Conservation (phyloP, 2,888 invertebrate species). For the Drepanosiphum platanoidis region DNA sequence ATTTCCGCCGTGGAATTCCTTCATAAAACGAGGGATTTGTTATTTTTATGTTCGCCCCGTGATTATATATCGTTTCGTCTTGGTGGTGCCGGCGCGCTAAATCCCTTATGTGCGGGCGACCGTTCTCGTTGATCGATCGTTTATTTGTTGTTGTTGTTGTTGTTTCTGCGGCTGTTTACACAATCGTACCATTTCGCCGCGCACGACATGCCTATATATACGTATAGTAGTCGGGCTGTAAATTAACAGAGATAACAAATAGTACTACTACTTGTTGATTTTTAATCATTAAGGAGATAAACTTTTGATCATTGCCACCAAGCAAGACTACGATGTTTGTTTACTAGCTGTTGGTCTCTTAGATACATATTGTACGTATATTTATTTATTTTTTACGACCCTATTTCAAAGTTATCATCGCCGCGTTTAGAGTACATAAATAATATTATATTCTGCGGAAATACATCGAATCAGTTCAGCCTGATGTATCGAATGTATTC, state of each 20-base stretch:
- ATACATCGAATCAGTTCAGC: too few relatives aligned
- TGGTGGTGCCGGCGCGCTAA: slow-evolving; percentile 30
- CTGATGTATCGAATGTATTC: too few relatives aligned
- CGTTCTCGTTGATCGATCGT: slow-evolving; percentile 47
- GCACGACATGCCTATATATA: background rate
- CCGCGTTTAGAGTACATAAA: too few relatives aligned
- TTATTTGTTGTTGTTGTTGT: slow-evolving; percentile 36
- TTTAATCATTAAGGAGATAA: background rate
- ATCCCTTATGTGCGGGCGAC: slow-evolving; percentile 12
- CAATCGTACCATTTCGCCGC: slow-evolving; percentile 4
- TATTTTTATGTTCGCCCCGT: slow-evolving; percentile 52
- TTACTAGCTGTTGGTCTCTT: too few relatives aligned
- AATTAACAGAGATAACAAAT: slow-evolving; percentile 20
- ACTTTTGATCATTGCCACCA: background rate
- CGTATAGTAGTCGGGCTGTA: background rate
- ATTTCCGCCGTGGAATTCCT: slow-evolving; percentile 47
- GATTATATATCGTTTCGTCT: slow-evolving; percentile 60
- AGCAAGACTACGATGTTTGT: background rate
- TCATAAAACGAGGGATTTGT: slow-evolving; percentile 54
- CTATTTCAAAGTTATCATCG: too few relatives aligned
- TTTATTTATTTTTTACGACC: too few relatives aligned
- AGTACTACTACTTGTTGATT: slow-evolving; percentile 6
- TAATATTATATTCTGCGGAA: too few relatives aligned
- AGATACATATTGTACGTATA: too few relatives aligned
- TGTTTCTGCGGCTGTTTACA: slow-evolving; percentile 15